These are phyloP conservation scores for Manis pentadactyla DNA, from an alignment of 2,797 vertebrate species.

Conservation along the genomic window DNA sequence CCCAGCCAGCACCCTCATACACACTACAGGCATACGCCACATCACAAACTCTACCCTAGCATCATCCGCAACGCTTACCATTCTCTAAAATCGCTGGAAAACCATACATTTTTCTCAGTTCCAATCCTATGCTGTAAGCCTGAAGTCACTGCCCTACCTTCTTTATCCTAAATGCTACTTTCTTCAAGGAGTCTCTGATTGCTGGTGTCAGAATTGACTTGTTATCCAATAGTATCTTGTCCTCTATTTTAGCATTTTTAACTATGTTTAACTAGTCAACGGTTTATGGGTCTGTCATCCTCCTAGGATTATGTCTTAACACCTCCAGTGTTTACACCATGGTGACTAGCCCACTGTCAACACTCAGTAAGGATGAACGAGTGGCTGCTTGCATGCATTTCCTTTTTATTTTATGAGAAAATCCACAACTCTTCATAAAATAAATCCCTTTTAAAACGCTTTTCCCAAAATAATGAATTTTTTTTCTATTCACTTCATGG, in stretches of 20 bases:
- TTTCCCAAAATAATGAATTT: not conserved
- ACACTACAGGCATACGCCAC: accelerated
- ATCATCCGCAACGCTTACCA: no score
- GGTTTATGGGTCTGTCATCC: not conserved
- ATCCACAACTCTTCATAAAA: not conserved
- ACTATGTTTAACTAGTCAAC: not conserved
- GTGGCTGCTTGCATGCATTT: not conserved
- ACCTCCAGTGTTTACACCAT: not conserved
- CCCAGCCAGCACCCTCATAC: not conserved
- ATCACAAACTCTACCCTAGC: accelerated
- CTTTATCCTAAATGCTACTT: not conserved
- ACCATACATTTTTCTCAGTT: not conserved
- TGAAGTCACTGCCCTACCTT: not conserved
- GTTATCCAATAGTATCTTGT: not conserved
- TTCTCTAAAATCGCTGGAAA: not conserved
- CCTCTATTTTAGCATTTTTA: not conserved
- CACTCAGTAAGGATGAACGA: not conserved
- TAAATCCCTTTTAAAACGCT: not conserved
- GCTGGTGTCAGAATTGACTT: not conserved
- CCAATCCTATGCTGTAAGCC: not conserved
- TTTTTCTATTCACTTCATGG: not conserved
- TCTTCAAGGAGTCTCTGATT: not conserved
- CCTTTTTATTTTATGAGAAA: not conserved
- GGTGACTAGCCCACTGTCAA: not conserved
- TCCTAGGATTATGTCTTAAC: not conserved